phyloP scores from a whole-genome alignment of 2,797 vertebrate species.

The Phoxinus dragarum region DNA sequence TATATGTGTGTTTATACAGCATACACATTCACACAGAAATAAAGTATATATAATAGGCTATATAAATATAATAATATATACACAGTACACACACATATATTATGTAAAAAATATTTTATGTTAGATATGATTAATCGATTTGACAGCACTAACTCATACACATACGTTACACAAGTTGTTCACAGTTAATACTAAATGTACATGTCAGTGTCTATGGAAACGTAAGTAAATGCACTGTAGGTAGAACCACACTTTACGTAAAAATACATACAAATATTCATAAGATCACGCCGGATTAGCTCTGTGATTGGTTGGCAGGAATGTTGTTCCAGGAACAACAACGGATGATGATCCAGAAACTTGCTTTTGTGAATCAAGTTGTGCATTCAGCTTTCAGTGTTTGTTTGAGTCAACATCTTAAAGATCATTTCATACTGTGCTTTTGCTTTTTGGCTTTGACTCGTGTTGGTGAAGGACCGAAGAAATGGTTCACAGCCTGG shows the following conservation, averaged over 20 bases:
- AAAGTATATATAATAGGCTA: too few species aligned
- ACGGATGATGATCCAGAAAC: conserved; percentile 15
- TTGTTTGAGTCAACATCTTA: conserved; percentile 26
- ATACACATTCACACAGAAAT: too few species aligned
- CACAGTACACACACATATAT: too few species aligned
- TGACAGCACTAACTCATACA: too few species aligned
- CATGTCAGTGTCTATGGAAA: background rate
- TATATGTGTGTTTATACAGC: too few species aligned
- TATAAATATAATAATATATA: too few species aligned
- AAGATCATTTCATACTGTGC: conserved; percentile 3
- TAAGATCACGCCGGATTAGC: background rate
- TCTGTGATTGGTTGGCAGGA: background rate
- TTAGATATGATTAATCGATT: too few species aligned
- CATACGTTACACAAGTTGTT: too few species aligned
- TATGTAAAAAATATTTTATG: too few species aligned
- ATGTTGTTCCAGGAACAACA: conserved; percentile 6
- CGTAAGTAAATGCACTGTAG: too few species aligned
- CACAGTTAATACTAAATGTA: too few species aligned
- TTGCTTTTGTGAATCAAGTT: conserved; percentile 12
- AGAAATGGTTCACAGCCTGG: conserved; percentile 28
- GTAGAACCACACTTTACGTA: background rate
- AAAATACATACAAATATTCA: background rate
- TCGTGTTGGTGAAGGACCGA: background rate
- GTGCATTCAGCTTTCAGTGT: conserved; percentile 23
- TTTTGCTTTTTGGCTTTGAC: conserved; percentile 28